Percentiles rank a stretch among this genome's conserved stretches.
phyloP scores from a whole-genome alignment of 2,888 invertebrate genomes.

The Spilosoma lubricipeda region DNA sequence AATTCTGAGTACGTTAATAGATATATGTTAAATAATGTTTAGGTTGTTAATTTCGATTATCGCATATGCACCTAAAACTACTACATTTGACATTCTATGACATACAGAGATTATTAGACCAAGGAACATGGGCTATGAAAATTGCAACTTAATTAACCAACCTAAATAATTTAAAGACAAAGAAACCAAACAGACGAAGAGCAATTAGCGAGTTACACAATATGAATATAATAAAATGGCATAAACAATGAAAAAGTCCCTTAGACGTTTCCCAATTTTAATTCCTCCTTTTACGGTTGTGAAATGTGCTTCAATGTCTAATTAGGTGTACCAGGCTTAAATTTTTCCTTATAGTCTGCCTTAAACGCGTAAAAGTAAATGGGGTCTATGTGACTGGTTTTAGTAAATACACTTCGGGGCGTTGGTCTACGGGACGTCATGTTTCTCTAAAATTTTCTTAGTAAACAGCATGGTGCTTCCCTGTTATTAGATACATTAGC shows the following conservation, averaged over 20 bases:
- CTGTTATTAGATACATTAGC: constrained; percentile 43
- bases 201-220: no score
- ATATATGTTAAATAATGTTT: no score
- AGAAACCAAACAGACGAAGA: no score
- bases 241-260: no score
- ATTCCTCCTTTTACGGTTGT: no score
- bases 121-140: not conserved
- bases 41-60: not conserved
- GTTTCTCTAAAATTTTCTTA: constrained; percentile 31
- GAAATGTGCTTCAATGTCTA: not conserved
- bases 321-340: constrained; percentile 24
- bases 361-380: constrained; percentile 25
- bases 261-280: no score
- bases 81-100: not conserved
- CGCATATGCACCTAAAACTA: not conserved
- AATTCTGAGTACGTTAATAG: not conserved
- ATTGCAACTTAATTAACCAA: not conserved
- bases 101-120: not conserved
- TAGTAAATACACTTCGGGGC: constrained; percentile 33
- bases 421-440: constrained; percentile 26
- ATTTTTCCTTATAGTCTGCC: constrained; percentile 6
- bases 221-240: no score
- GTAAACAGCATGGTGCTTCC: constrained; percentile 39
- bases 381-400: constrained; percentile 35
- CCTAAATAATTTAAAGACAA: no score